Evolutionary conservation across 2,888 invertebrate genomes (phyloP).

Genomic region (Catocala nupta): DNA sequence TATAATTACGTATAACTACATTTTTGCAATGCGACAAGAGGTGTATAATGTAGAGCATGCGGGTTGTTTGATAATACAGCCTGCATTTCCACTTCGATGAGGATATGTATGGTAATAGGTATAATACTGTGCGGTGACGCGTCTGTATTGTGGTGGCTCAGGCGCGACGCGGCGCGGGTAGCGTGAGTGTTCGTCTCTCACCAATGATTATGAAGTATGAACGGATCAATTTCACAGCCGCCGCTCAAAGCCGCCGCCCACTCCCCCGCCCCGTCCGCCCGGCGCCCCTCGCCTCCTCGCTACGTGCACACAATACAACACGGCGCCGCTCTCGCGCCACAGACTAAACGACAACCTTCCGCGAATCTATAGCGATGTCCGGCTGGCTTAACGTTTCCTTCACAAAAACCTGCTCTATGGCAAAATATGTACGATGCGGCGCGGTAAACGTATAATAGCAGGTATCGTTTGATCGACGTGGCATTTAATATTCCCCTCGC

Average conservation of each 20-base stretch:
- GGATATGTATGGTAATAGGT: not conserved
- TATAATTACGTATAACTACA: slow-evolving; percentile 6
- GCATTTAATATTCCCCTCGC: slow-evolving; percentile 44
- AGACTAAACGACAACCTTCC: slow-evolving; percentile 42
- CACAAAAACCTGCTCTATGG: slow-evolving; percentile 38
- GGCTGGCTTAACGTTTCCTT: slow-evolving; percentile 11
- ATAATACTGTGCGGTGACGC: not conserved
- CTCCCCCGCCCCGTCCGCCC: slow-evolving; percentile 21
- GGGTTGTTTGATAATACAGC: slow-evolving; percentile 4
- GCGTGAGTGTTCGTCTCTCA: slow-evolving; percentile 57
- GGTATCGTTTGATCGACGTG: slow-evolving; percentile 52
- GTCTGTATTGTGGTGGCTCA: slow-evolving; percentile 18
- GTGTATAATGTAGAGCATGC: not conserved
- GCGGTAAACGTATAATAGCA: slow-evolving; percentile 47
- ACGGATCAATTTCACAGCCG: slow-evolving; percentile 76
- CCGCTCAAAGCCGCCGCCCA: slow-evolving; percentile 63
- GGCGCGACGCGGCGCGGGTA: slow-evolving; percentile 34
- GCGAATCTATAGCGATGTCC: slow-evolving; percentile 12
- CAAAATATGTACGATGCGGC: slow-evolving; percentile 38
- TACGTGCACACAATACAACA: slow-evolving; percentile 39
- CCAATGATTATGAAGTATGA: slow-evolving; percentile 76
- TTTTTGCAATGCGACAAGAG: slow-evolving; percentile 2
- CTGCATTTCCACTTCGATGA: not conserved
- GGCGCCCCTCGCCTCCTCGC: slow-evolving; percentile 26
- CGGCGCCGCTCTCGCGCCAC: slow-evolving; percentile 38